A percentile compares a stretch with the other conserved stretches of the same genome.
Conservation (phyloP, 1,140 invertebrate genomes). For the Tetragonula clypearis region DNA sequence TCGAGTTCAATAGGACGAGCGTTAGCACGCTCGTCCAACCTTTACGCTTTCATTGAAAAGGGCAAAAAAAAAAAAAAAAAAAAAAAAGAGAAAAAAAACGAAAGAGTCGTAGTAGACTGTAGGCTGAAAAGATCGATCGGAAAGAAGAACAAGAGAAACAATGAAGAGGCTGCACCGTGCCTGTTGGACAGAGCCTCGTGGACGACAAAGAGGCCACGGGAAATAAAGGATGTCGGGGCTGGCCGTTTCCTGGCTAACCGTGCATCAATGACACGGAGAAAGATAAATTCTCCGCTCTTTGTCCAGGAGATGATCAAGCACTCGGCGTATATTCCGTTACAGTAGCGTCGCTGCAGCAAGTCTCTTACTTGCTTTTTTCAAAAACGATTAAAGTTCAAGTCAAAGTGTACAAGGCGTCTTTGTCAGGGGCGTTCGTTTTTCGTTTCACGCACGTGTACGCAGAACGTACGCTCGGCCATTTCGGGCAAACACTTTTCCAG, state of each 20-base stretch:
- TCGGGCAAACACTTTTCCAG: neutral
- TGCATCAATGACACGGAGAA: neutral
- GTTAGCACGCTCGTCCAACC: slow-evolving; percentile 18
- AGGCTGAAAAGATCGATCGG: neutral
- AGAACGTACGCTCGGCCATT: neutral
- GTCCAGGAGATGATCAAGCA: neutral
- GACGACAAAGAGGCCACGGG: neutral
- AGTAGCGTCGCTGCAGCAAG: neutral
- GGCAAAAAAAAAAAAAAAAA: too few species aligned
- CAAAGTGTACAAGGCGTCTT: too few species aligned
- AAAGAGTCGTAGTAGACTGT: neutral
- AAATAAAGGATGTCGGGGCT: neutral
- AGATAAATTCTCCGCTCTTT: neutral
- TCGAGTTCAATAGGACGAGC: slow-evolving; percentile 48
- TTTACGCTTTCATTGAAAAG: slow-evolving; percentile 30
- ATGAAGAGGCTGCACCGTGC: neutral
- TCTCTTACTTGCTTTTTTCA: neutral
- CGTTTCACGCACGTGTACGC: too few species aligned
- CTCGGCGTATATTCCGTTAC: neutral
- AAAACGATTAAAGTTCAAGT: neutral
- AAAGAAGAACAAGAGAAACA: slow-evolving; percentile 12
- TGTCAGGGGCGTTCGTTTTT: too few species aligned
- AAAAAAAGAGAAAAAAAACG: too few species aligned
- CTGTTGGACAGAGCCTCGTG: neutral
- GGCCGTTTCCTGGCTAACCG: neutral